These are phyloP conservation scores for Eueides isabella DNA, from an alignment of 1,140 invertebrate genomes.

Conservation along the genomic window DNA sequence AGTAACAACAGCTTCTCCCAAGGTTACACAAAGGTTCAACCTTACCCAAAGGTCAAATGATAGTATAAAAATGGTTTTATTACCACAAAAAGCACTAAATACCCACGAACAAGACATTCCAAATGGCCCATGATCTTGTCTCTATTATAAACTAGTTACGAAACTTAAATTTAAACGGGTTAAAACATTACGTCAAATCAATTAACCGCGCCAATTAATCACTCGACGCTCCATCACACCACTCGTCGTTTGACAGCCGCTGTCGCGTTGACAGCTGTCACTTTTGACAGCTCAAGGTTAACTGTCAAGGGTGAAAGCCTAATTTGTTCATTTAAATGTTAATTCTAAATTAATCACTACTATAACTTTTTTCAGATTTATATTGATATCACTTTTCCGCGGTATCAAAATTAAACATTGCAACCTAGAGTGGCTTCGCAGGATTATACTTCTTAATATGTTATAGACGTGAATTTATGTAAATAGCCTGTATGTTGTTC, in stretches of 20 bases:
- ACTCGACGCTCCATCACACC: constrained; percentile 47
- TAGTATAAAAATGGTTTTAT: too few relatives aligned
- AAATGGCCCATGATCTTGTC: background rate
- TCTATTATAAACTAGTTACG: background rate
- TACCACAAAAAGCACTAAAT: too few relatives aligned
- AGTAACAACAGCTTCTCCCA: too few relatives aligned
- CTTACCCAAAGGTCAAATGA: too few relatives aligned
- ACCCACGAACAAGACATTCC: background rate
- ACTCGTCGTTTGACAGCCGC: constrained; percentile 49
- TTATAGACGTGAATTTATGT: too few relatives aligned
- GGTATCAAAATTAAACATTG: too few relatives aligned
- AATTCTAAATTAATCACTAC: background rate
- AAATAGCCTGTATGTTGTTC: too few relatives aligned
- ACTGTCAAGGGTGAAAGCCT: constrained; percentile 41
- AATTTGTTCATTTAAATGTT: constrained; percentile 2
- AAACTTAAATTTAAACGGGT: constrained; percentile 22
- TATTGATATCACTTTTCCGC: too few relatives aligned
- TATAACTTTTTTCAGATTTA: too few relatives aligned
- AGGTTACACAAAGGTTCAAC: too few relatives aligned
- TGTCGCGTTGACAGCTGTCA: constrained; percentile 63
- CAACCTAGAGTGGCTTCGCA: too few relatives aligned
- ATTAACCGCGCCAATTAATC: constrained; percentile 67
- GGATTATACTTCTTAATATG: too few relatives aligned
- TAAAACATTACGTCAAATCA: constrained; percentile 51
- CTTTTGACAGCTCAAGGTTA: constrained; percentile 60